Conservation (phyloP, 2,797 vertebrate species). For the Glyptemys insculpta region DNA sequence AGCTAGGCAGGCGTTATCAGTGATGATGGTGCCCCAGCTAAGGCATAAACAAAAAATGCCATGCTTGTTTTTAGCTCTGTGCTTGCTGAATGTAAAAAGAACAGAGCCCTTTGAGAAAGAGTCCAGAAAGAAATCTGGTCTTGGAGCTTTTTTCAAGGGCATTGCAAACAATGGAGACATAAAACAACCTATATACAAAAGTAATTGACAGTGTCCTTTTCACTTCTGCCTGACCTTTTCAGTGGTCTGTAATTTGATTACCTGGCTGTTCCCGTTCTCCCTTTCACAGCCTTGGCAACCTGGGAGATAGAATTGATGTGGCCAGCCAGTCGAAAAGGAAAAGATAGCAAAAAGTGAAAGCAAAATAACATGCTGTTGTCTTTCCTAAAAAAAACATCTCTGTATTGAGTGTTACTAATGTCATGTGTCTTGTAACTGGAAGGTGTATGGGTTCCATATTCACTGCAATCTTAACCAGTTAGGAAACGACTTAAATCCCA, state of each 20-base stretch:
- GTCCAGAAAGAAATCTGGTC: background rate
- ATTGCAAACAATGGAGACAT: background rate
- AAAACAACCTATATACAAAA: background rate
- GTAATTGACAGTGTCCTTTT: background rate
- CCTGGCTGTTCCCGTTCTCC: background rate
- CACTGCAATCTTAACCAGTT: background rate
- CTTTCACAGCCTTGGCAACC: background rate
- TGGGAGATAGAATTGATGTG: rapidly evolving
- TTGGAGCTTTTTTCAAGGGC: background rate
- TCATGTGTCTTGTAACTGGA: rapidly evolving
- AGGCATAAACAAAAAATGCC: rapidly evolving
- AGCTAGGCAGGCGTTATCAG: background rate
- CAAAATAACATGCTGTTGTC: rapidly evolving
- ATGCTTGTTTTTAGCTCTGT: constrained; percentile 14
- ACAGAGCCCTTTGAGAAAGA: background rate
- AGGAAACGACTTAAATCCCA: background rate
- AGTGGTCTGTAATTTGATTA: background rate
- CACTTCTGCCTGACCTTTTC: background rate
- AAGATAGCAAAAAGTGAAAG: background rate
- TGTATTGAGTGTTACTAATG: background rate
- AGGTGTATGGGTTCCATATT: rapidly evolving
- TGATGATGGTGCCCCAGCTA: background rate
- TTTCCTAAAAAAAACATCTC: background rate
- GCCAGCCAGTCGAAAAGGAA: background rate
- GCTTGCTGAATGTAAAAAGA: background rate